phyloP scores from a whole-genome alignment of 2,113 vertebrate species.

The Salvator merianae region DNA sequence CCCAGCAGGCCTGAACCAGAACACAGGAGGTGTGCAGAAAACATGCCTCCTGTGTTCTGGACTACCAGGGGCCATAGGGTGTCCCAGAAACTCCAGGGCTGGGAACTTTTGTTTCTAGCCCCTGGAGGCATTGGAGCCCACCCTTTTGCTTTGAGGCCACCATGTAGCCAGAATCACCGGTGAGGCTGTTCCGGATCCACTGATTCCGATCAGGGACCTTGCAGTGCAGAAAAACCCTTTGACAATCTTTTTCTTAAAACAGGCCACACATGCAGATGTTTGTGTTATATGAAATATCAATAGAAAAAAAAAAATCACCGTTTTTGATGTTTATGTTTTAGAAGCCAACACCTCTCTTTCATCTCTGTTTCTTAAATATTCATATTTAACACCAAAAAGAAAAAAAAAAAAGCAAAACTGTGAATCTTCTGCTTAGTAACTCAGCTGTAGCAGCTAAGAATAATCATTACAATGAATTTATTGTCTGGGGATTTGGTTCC shows the following conservation, averaged over 20 bases:
- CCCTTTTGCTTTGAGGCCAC: no score
- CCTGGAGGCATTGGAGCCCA: no score
- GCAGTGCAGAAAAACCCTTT: no score
- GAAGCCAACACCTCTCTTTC: slow-evolving; percentile 42
- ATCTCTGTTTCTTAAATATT: slow-evolving; percentile 7
- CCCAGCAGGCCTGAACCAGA: no score
- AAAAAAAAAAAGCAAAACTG: slow-evolving; percentile 64
- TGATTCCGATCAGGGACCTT: no score
- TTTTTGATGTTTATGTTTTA: slow-evolving; percentile 46
- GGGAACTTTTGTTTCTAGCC: no score
- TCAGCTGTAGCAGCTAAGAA: slow-evolving; percentile 58
- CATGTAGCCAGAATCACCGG: no score
- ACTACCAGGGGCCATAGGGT: no score
- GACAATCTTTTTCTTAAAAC: slow-evolving; percentile 47
- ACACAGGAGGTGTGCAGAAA: no score
- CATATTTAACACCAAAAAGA: slow-evolving; percentile 27
- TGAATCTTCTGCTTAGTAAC: slow-evolving; percentile 66
- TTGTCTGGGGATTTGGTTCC: slow-evolving; percentile 37
- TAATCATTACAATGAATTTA: slow-evolving; percentile 40
- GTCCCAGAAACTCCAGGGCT: no score
- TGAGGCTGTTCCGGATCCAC: no score
- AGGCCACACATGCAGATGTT: slow-evolving; percentile 54
- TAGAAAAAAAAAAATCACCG: slow-evolving; percentile 48
- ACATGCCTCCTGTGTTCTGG: no score
- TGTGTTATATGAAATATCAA: slow-evolving; percentile 56